Evolutionary conservation across 2,113 vertebrate genomes (phyloP), one percentile per base, ranked within the genome.

Genomic region (Saccopteryx leptura): DNA sequence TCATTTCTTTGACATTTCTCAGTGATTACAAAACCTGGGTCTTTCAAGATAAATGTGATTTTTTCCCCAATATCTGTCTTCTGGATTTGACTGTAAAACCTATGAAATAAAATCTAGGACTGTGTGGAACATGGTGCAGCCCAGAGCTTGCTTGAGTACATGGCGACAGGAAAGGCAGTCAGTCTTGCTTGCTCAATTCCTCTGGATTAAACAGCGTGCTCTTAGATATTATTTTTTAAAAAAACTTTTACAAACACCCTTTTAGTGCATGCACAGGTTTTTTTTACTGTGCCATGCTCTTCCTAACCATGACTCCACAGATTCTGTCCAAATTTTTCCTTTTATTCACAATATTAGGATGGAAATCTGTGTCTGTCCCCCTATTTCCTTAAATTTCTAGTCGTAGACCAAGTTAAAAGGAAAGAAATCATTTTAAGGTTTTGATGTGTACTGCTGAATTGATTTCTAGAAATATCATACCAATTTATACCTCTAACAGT

Each of bases 1-100:
- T 66, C 50, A 9, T 24, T 82, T 88, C 52, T 89, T 80, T 90
- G 66, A 71, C 56, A 58, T 71, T 90, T 75, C 85, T 88, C 75
- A 75, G 26, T 54, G 39, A 71, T 48, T 39, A 18, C 3, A 46
- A 87, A 50, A 58, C 63, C 28, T 84, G 14, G 50, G 12, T 85
- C 39, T 50, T 61, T 71, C 8, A 23, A 17, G 39, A 52, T 54
- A 63, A 74, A 75, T 46, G 91, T 6, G 60, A 50, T 48, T 65
- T 94, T 54, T 61, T 33, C 11, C 11, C 66, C 69, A 48, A 33
- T 28, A 50, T 46, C 46, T 66, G 9, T 19, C n/a, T 82, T 66
- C 60, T 66, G 50, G 9, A 74, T 33, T n/a, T 48, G 33, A 58
- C 24, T 31, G 9, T 18, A 24, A 65, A 75, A 33, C 48, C 33